Percentiles rank a stretch among this genome's conserved stretches.
Evolutionary conservation across 2,113 vertebrate species (phyloP).

Genomic region (Amphilophus citrinellus): DNA sequence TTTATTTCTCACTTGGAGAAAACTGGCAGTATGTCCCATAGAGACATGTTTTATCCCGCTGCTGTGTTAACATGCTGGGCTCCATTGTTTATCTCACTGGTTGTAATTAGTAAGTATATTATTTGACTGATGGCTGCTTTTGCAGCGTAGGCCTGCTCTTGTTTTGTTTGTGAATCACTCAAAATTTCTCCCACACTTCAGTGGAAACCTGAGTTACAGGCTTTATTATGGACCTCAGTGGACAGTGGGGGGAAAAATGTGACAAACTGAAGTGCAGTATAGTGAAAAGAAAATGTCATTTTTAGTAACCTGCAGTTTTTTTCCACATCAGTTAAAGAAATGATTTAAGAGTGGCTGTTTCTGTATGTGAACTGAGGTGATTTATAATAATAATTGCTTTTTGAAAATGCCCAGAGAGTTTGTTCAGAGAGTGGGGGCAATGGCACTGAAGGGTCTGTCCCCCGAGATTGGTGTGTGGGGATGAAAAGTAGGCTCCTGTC

Average conservation of each 20-base stretch:
- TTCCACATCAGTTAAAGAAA: slow-evolving; percentile 3
- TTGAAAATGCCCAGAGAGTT: background rate
- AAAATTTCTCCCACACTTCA: slow-evolving; percentile 9
- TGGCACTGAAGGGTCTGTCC: too few species aligned
- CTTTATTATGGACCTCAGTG: background rate
- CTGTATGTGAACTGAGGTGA: background rate
- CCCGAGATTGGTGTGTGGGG: background rate
- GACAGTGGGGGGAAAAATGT: background rate
- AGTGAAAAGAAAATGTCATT: background rate
- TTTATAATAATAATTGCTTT: background rate
- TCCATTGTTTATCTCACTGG: slow-evolving; percentile 27
- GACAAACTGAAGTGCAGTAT: background rate
- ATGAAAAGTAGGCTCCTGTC: background rate
- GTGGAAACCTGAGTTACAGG: background rate
- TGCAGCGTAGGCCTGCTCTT: background rate
- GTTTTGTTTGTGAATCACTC: slow-evolving; percentile 2
- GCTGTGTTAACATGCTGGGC: slow-evolving; percentile 14
- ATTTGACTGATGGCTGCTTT: background rate
- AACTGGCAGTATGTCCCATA: background rate
- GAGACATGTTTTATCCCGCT: background rate
- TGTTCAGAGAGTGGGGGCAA: too few species aligned
- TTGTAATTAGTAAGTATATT: slow-evolving; percentile 11
- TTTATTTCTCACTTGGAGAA: background rate
- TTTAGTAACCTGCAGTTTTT: background rate
- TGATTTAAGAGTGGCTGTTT: background rate